Base-by-base conservation (phyloP, 2,797 vertebrate genomes). In the Catamblyrhynchus diadema region DNA sequence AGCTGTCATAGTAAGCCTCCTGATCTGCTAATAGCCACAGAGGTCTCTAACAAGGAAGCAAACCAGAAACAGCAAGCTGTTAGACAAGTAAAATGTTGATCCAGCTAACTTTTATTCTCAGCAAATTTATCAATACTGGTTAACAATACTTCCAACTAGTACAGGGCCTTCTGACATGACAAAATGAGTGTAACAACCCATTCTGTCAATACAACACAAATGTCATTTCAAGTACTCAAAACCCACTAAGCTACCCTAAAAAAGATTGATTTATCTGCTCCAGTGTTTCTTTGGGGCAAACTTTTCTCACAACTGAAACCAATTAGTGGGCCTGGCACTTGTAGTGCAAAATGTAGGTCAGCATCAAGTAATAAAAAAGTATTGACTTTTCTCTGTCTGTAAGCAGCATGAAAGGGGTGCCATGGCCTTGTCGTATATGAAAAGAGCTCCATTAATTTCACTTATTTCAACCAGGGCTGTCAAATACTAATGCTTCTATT, bases 361-460 rank as follows among this genome's bases (percentile, higher is more conserved):
- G 98, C 98, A 98, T 98, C 98, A 98, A 98, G 98, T 99, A 98
- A 99, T 98, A 98, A 99, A 99, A 99, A 98, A 98, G 98, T 98
- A 99, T 98, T 98, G 98, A 98, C 98, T 99, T 99, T 99, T 98
- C 97, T 98, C 98, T 98, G 98, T 99, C 98, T 98, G 98, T 98
- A 98, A 98, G 98, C 97, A 96, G 98, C 97, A 97, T 98, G 98
- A 98, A 98, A 98, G 98, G 98, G 98, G 98, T 98, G 97, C 98
- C 90, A 95, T 98, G 98, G 98, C 98, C 98, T 98, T 99, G 98
- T 98, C 98, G 97, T 98, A 98, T 98, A 98, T 98, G 98, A 98
- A 98, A 98, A 98, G 98, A 98, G 98, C 98, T 98, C 98, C 98
- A 99, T 98, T 99, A 98, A 99, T 98, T 98, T 99, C 98, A 98